phyloP scores from a whole-genome alignment of 2,797 vertebrate species.

The Gallinago stenura region DNA sequence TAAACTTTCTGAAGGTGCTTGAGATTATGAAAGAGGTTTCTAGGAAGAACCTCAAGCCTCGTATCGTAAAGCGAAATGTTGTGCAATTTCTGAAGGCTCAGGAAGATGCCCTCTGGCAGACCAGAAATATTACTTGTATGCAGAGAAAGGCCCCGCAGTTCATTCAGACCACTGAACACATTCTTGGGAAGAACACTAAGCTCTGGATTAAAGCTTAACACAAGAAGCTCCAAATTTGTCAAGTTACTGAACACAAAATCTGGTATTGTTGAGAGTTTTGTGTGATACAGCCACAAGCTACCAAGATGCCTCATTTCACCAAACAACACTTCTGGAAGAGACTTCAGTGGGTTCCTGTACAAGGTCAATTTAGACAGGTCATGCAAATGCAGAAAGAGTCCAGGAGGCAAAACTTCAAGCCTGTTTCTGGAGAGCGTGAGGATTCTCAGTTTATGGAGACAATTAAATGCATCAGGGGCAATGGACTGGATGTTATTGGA shows the following conservation, averaged over 20 bases:
- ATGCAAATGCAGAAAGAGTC: slow-evolving; percentile 84
- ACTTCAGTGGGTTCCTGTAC: slow-evolving; percentile 85
- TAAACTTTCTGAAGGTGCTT: slow-evolving; percentile 71
- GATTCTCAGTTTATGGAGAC: slow-evolving; percentile 76
- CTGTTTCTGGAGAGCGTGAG: slow-evolving; percentile 84
- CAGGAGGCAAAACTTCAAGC: slow-evolving; percentile 80
- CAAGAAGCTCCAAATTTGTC: slow-evolving; percentile 82
- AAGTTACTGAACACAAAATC: slow-evolving; percentile 87
- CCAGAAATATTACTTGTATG: slow-evolving; percentile 77
- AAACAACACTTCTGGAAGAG: slow-evolving; percentile 85
- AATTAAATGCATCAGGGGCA: slow-evolving; percentile 81
- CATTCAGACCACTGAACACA: slow-evolving; percentile 82
- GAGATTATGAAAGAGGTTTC: slow-evolving; percentile 79
- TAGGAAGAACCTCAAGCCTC: slow-evolving; percentile 76
- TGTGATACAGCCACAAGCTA: slow-evolving; percentile 84
- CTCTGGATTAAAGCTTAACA: slow-evolving; percentile 80
- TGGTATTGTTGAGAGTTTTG: slow-evolving; percentile 85
- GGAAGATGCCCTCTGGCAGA: slow-evolving; percentile 83
- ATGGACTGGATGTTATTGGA: slow-evolving; percentile 82
- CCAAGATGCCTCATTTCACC: slow-evolving; percentile 84
- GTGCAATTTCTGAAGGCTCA: slow-evolving; percentile 73
- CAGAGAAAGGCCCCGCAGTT: slow-evolving; percentile 83
- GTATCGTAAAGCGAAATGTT: slow-evolving; percentile 80
- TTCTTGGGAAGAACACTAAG: slow-evolving; percentile 82
- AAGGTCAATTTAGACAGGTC: slow-evolving; percentile 81